Evolutionary conservation across 64 coral and sea anemone genomes (phyloP), one percentile per base, ranked within the genome.

Genomic region (Pocillopora verrucosa): DNA sequence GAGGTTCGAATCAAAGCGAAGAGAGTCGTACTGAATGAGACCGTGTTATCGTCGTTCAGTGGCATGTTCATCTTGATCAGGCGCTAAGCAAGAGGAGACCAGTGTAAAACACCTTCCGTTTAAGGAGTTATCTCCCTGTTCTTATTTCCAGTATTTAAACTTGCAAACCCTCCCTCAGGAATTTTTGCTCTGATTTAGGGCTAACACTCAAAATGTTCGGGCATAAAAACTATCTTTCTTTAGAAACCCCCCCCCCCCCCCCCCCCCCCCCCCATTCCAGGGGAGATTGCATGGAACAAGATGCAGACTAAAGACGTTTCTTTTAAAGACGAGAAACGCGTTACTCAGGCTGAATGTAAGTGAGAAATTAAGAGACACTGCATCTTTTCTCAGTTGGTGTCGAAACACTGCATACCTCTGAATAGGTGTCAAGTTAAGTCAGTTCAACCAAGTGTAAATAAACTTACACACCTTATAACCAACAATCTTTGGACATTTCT

Each of bases 11-110:
- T 95, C 36, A 98, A 84, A 11, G 96, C 96, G 26, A 98, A 88
- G 22, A 98, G 63, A 0, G 96, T 98, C 4, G 96, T 98, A 72
- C 90, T 95, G 22, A 98, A 98, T 58, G 88, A 92, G 19, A 98
- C 93, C 1, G 83, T 92, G 24, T 88, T 88, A 74, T 93, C 90
- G 3, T 98, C 96, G 72, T 90, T 92, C 16, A 98, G 72, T 6
- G 96, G 96, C 93, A 98, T 95, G 61, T 98, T 95, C 93, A 94
- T 98, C 83, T 98, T 98, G 76, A 98, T 98, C 19, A 98, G 83
- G 36, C 96, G 90, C 96, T 98, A 16, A 45, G 11, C 5, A 30
- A 10, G 17, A 25, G 79, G 41, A 79, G 13, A 58, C 5, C 10
- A 75, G 12, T 30, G 13, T 81, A 17, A 70, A 20, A 70, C 25